These are phyloP conservation scores for Pheosia tremula DNA, from an alignment of 2,888 invertebrate genomes.

Conservation along the genomic window DNA sequence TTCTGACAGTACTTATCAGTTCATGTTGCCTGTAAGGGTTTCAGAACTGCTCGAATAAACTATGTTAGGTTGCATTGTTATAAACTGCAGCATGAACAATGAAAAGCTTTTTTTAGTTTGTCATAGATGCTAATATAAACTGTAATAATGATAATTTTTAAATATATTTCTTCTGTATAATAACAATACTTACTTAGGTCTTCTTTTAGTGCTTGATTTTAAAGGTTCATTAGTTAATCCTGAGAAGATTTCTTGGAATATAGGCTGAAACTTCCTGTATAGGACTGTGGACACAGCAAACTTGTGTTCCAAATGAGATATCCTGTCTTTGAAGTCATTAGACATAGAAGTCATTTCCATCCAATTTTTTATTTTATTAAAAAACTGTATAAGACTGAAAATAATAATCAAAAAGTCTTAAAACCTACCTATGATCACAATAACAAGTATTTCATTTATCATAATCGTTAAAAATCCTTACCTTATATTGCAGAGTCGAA, in stretches of 20 bases:
- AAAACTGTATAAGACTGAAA: slow-evolving; percentile 95
- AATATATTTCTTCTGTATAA: no score
- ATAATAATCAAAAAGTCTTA: slow-evolving; percentile 5
- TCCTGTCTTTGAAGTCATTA: slow-evolving; percentile 91
- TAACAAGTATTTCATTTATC: not conserved
- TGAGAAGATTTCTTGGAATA: slow-evolving; percentile 94
- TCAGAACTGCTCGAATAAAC: no score
- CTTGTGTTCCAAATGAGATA: slow-evolving; percentile 93
- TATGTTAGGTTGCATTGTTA: no score
- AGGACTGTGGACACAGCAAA: slow-evolving; percentile 97
- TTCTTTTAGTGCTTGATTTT: slow-evolving; percentile 85
- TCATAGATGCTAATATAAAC: no score
- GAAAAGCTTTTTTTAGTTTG: no score
- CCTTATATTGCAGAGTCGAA: slow-evolving; percentile 95
- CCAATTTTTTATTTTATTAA: slow-evolving; percentile 97
- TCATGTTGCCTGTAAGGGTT: no score
- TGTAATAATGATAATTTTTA: no score
- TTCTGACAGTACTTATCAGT: no score
- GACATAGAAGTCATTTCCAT: slow-evolving; percentile 96
- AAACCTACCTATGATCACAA: slow-evolving; percentile 4
- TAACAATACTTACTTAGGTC: slow-evolving; percentile 63
- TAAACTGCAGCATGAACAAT: no score
- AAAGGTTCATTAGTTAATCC: slow-evolving; percentile 84
- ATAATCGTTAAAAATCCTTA: slow-evolving; percentile 47
- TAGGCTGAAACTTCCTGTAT: slow-evolving; percentile 95